Percentiles rank a stretch among this genome's conserved stretches.
These are phyloP conservation scores for Parasteatoda lunata DNA, from an alignment of 2,888 invertebrate species.

Conservation along the genomic window DNA sequence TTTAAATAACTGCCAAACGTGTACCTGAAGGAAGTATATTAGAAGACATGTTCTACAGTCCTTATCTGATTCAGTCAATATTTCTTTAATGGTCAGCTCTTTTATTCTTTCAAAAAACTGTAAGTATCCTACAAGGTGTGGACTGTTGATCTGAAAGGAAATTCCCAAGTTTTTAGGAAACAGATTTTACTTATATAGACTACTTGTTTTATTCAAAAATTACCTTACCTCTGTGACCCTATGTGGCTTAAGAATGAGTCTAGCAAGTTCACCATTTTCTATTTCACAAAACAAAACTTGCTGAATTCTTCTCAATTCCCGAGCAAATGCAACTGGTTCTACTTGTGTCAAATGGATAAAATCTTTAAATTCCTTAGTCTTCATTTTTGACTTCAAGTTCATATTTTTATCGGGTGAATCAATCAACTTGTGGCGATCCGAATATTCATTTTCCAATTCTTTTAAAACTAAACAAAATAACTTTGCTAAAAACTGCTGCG, in stretches of 20 bases:
- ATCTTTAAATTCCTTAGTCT: not conserved
- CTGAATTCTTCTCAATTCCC: slow-evolving; percentile 18
- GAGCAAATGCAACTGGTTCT: not conserved
- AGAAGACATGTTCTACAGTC: not conserved
- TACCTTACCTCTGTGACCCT: slow-evolving; percentile 35
- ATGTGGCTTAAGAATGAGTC: slow-evolving; percentile 34
- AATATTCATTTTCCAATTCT: slow-evolving; percentile 31
- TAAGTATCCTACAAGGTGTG: not conserved
- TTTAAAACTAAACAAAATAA: slow-evolving; percentile 6
- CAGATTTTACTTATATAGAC: not conserved
- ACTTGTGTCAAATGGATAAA: not conserved
- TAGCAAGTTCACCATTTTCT: slow-evolving; percentile 22
- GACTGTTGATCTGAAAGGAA: not conserved
- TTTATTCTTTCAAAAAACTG: not conserved
- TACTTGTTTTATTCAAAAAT: not conserved
- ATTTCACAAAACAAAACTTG: slow-evolving; percentile 25
- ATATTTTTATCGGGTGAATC: not conserved
- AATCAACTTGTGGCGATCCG: slow-evolving; percentile 19
- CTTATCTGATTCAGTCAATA: not conserved
- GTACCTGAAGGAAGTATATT: not conserved
- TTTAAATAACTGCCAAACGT: not conserved
- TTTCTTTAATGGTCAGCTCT: not conserved
- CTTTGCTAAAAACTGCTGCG: no score
- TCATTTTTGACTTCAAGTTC: not conserved
- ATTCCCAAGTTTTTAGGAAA: not conserved